A percentile compares a stretch with the other conserved stretches of the same genome.
Conservation (phyloP, 2,113 vertebrate species). For the Microtus richardsoni region DNA sequence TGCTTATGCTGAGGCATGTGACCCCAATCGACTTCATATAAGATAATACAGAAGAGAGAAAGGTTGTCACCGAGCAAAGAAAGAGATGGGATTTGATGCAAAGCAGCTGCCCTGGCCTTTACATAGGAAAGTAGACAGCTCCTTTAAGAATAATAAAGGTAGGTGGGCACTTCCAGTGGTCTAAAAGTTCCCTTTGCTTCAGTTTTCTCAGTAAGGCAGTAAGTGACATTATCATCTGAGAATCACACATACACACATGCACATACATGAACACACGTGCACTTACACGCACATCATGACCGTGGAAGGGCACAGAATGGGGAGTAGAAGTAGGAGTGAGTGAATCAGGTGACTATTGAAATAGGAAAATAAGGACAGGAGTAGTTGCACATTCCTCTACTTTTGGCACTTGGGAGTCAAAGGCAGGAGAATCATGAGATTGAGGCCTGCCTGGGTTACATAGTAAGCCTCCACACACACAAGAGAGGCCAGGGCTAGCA, state of each 20-base stretch:
- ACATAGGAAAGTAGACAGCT: background rate
- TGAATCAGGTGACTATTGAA: background rate
- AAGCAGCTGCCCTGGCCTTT: background rate
- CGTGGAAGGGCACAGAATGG: background rate
- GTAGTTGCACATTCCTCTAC: background rate
- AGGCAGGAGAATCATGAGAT: background rate
- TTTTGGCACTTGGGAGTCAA: background rate
- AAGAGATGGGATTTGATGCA: background rate
- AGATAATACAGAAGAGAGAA: background rate
- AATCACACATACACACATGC: background rate
- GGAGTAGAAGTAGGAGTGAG: background rate
- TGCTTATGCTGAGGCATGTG: background rate
- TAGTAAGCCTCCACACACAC: background rate
- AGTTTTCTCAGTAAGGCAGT: constrained; percentile 1
- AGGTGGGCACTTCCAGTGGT: background rate
- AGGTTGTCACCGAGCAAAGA: background rate
- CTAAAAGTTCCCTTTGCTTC: background rate
- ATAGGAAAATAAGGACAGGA: background rate
- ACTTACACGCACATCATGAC: background rate
- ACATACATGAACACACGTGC: background rate
- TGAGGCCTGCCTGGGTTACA: background rate
- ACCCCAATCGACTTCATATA: background rate
- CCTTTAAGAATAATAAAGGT: background rate
- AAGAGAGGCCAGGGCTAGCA: background rate
- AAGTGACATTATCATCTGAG: background rate